Percentiles rank a stretch among this genome's conserved stretches.
phyloP scores from a whole-genome alignment of 2,113 vertebrate genomes.

The Pristiophorus japonicus region DNA sequence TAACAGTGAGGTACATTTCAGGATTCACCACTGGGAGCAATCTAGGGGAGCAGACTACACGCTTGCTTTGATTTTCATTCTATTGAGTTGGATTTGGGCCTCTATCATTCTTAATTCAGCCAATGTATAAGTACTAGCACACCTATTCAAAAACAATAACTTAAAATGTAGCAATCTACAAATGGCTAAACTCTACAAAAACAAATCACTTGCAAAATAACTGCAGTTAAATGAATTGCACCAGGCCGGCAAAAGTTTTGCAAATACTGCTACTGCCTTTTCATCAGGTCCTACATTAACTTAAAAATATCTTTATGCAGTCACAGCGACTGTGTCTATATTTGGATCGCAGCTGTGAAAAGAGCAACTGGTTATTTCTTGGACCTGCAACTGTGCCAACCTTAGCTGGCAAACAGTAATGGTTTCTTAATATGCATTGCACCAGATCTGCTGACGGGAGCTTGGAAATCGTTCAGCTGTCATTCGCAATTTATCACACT shows the following conservation, averaged over 20 bases:
- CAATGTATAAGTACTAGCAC: background rate
- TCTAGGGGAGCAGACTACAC: background rate
- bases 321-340: background rate
- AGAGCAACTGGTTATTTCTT: background rate
- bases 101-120: background rate
- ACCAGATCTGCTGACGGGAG: background rate
- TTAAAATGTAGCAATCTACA: background rate
- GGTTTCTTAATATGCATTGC: background rate
- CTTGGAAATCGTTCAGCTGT: background rate
- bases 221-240: background rate
- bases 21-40: background rate
- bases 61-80: background rate
- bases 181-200: background rate
- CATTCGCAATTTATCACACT: background rate
- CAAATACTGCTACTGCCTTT: background rate
- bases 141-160: background rate
- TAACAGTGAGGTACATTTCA: background rate
- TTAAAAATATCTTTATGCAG: background rate
- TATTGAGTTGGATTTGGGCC: background rate
- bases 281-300: background rate
- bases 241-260: background rate
- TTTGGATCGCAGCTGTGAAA: background rate
- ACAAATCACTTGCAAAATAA: background rate
- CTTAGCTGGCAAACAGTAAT: background rate
- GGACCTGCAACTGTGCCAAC: background rate